phyloP scores from a whole-genome alignment of 2,797 vertebrate genomes.

The Morelia viridis region DNA sequence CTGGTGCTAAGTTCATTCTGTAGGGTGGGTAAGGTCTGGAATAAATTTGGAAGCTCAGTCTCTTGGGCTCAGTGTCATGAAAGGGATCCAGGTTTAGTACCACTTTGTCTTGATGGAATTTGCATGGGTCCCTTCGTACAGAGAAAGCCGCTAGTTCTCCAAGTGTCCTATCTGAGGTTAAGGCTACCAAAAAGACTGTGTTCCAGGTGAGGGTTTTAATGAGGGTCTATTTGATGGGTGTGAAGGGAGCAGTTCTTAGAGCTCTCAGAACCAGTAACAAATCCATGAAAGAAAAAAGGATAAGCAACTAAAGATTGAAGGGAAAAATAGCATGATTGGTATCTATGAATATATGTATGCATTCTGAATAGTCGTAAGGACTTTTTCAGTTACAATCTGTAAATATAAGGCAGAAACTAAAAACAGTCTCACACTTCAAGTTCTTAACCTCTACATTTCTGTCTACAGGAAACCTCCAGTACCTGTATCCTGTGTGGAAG shows the following conservation, averaged over 20 bases:
- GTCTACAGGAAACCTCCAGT: slow-evolving; percentile 75
- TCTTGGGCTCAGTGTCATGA: background rate
- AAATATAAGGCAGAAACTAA: background rate
- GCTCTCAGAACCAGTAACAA: background rate
- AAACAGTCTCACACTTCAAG: background rate
- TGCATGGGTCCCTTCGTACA: background rate
- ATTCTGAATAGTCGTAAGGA: background rate
- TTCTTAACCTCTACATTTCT: slow-evolving; percentile 2
- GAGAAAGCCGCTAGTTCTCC: background rate
- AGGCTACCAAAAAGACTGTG: background rate
- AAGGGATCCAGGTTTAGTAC: background rate
- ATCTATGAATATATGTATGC: background rate
- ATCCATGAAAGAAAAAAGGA: background rate
- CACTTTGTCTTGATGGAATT: background rate
- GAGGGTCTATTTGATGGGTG: background rate
- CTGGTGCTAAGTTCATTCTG: background rate
- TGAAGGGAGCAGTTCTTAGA: background rate
- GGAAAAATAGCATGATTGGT: background rate
- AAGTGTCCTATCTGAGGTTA: background rate
- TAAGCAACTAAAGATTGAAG: background rate
- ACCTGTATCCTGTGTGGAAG: slow-evolving; percentile 63
- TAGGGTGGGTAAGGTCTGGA: background rate
- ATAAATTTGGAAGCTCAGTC: background rate
- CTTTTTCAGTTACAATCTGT: background rate
- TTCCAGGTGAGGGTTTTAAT: background rate